These are phyloP conservation scores for Leptinotarsa tumamoca DNA, from an alignment of 2,888 invertebrate species.

Conservation along the genomic window DNA sequence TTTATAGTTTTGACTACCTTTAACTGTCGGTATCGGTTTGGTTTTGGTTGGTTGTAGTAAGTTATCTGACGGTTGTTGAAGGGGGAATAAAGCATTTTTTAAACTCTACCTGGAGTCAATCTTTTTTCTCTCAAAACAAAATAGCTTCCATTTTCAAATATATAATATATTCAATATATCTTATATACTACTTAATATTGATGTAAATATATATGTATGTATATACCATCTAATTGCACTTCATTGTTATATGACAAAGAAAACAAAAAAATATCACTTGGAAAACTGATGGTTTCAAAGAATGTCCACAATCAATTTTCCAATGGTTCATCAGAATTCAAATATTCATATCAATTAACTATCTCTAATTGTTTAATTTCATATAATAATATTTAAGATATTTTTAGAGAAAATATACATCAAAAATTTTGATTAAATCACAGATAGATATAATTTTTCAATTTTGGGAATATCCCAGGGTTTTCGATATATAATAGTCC, in stretches of 20 bases:
- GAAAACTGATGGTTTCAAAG: constrained; percentile 50
- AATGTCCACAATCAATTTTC: constrained; percentile 51
- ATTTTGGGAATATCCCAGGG: constrained; percentile 61
- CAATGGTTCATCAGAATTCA: constrained; percentile 41
- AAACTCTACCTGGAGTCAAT: constrained; percentile 71
- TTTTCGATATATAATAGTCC: constrained; percentile 57
- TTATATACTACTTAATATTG: constrained; percentile 69
- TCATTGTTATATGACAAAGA: constrained; percentile 69
- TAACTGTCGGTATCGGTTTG: constrained; percentile 73
- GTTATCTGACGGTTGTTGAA: constrained; percentile 67
- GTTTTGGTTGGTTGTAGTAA: constrained; percentile 67
- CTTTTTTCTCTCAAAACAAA: constrained; percentile 76
- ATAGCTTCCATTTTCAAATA: constrained; percentile 70
- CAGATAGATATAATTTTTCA: constrained; percentile 71
- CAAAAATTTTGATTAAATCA: constrained; percentile 73
- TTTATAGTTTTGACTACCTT: constrained; percentile 37
- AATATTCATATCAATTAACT: constrained; percentile 62
- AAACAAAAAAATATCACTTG: constrained; percentile 56
- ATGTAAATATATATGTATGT: constrained; percentile 71
- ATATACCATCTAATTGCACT: constrained; percentile 75
- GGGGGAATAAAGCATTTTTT: constrained; percentile 65
- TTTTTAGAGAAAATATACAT: constrained; percentile 73
- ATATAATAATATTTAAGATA: constrained; percentile 68
- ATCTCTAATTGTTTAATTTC: constrained; percentile 67
- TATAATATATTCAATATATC: constrained; percentile 69